Base-by-base conservation (phyloP, 1,140 invertebrate genomes). In the Gonatopus flavifemur region DNA sequence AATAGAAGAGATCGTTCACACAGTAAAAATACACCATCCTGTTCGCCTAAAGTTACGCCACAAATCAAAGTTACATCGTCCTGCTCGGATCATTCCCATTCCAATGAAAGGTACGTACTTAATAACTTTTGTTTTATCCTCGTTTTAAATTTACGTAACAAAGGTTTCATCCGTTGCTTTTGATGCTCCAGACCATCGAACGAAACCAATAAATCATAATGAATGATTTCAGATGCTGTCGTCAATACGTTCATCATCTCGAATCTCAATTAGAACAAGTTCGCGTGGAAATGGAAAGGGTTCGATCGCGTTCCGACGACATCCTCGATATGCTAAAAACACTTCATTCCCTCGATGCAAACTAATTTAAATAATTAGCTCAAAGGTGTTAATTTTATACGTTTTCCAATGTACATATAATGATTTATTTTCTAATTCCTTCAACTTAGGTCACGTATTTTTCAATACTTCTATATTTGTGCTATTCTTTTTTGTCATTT, bases 211-310 rank as follows among this genome's bases (percentile, higher is more conserved):
- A 40, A n/a, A 5, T 45, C 24, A 18, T 8, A 7, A 35, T 22
- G n/a, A n/a, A n/a, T n/a, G n/a, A 21, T 54, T 28, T 8, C 25
- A 67, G 62, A 28, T 63, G 65, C 38, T 70, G 68, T 20, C 55
- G 53, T 41, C 53, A 55, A 24, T 72, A 59, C 20, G 46, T 50
- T 7, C 45, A 36, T 18, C 61, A 66, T 16, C 60, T 72, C 19
- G 67, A 71, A 38, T 52, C 59, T 49, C 62, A 71, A 32, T 30
- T 73, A 19, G 67, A 72, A 50, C 51, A 57, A 25, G 60, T 76
- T 32, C 58, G 59, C 21, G 44, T 44, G 8, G 64, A 71, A 52
- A 66, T 72, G 58, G 73, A 74, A 22, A 67, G 59, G 41, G 38
- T 68, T 32, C 62, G 64, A 22, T 60, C 55, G 4, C 65, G 64